These are phyloP conservation scores for Pseudomyrmex flavicornis DNA, from an alignment of 1,140 invertebrate genomes.

Conservation along the genomic window DNA sequence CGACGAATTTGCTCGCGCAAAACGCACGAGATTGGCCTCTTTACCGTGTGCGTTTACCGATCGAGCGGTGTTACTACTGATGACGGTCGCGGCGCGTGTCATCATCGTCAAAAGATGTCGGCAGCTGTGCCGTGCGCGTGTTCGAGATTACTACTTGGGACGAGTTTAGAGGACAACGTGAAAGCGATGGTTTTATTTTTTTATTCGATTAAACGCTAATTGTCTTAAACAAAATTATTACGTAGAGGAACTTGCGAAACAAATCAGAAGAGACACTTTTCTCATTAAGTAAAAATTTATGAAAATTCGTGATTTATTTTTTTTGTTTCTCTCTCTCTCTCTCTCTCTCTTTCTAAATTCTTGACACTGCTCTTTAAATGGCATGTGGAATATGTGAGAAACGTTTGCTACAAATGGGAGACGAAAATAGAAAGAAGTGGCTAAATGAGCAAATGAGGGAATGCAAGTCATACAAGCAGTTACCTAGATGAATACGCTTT, in stretches of 20 bases:
- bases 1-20: constrained; percentile 23
- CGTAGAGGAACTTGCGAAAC: not conserved
- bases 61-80: not conserved
- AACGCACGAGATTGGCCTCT: not conserved
- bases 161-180: not conserved
- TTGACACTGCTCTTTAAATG: constrained; percentile 7
- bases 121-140: constrained; percentile 26
- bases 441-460: not conserved
- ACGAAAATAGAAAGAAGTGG: not conserved
- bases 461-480: not conserved
- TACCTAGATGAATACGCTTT: not conserved
- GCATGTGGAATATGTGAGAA: not conserved
- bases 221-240: not conserved
- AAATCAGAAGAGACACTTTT: too few relatives aligned
- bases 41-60: constrained; percentile 4
- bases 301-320: too few relatives aligned
- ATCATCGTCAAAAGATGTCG: constrained; percentile 10
- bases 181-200: not conserved
- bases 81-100: not conserved
- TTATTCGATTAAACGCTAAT: constrained; percentile 45
- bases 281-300: too few relatives aligned
- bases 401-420: not conserved
- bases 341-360: too few relatives aligned
- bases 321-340: too few relatives aligned
- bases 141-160: constrained; percentile 45